phyloP scores from a whole-genome alignment of 2,797 vertebrate species.

The Lithobates pipiens region DNA sequence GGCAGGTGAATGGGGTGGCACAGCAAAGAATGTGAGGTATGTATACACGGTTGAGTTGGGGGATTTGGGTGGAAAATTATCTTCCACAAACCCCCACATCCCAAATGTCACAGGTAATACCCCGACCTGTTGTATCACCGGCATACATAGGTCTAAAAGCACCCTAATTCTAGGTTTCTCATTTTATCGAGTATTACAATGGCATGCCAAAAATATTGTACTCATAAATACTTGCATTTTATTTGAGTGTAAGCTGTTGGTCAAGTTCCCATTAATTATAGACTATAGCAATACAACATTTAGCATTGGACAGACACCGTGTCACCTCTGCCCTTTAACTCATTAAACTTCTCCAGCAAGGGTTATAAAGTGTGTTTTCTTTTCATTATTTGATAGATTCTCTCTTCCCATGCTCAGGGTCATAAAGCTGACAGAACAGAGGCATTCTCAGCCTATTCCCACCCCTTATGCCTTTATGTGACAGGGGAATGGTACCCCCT shows the following conservation, averaged over 20 bases:
- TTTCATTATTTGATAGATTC: constrained; percentile 61
- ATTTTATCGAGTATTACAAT: neutral
- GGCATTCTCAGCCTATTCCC: constrained; percentile 39
- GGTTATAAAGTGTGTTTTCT: constrained; percentile 60
- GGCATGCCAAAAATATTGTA: neutral
- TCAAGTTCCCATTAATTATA: constrained; percentile 9
- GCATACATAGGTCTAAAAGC: too few species aligned
- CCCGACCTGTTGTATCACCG: too few species aligned
- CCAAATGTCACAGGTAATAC: too few species aligned
- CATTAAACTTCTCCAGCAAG: constrained; percentile 47
- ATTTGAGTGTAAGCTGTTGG: constrained; percentile 30
- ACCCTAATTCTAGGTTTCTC: too few species aligned
- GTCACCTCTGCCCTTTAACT: constrained; percentile 56
- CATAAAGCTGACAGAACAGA: constrained; percentile 59
- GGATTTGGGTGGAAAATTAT: too few species aligned
- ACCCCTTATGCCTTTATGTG: constrained; percentile 14
- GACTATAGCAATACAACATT: constrained; percentile 23
- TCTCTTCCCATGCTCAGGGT: constrained; percentile 45
- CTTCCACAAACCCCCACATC: too few species aligned
- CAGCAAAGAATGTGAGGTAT: too few species aligned
- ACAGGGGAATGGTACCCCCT: constrained; percentile 23
- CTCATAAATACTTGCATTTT: neutral
- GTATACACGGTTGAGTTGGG: too few species aligned
- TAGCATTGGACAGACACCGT: constrained; percentile 17
- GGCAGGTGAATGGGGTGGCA: too few species aligned